A percentile compares a stretch with the other conserved stretches of the same genome.
Conservation (phyloP, 2,113 vertebrate species). For the Anas platyrhynchos region DNA sequence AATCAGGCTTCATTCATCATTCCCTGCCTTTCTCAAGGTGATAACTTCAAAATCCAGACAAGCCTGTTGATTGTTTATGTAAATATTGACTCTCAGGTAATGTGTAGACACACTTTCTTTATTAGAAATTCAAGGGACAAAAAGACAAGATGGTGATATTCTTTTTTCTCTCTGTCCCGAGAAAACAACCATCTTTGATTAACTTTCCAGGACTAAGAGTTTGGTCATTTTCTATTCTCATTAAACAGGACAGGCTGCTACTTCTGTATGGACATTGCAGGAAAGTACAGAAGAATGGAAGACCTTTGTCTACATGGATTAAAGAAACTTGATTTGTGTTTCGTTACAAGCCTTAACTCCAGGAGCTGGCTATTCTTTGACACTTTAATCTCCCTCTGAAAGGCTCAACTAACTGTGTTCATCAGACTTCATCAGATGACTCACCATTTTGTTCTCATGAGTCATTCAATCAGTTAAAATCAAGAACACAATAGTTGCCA, state of each 20-base stretch:
- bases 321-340: constrained; percentile 44
- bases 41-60: constrained; percentile 8
- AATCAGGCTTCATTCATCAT: constrained; percentile 21
- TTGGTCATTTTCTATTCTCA: background rate
- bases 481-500: constrained; percentile 17
- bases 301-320: constrained; percentile 14
- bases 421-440: constrained; percentile 14
- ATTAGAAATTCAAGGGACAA: background rate
- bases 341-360: constrained; percentile 31
- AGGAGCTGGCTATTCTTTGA: constrained; percentile 37
- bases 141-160: background rate
- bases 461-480: background rate
- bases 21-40: background rate
- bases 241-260: background rate
- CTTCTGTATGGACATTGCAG: constrained; percentile 8
- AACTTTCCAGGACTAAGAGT: background rate
- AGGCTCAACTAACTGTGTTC: constrained; percentile 10
- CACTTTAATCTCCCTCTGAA: constrained; percentile 25
- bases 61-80: background rate
- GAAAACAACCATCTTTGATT: background rate
- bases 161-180: background rate
- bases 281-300: background rate
- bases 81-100: constrained; percentile 7
- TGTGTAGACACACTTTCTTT: background rate
- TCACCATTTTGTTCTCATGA: constrained; percentile 6